Conservation (phyloP, 1,140 invertebrate species). For the Orussus abietinus region DNA sequence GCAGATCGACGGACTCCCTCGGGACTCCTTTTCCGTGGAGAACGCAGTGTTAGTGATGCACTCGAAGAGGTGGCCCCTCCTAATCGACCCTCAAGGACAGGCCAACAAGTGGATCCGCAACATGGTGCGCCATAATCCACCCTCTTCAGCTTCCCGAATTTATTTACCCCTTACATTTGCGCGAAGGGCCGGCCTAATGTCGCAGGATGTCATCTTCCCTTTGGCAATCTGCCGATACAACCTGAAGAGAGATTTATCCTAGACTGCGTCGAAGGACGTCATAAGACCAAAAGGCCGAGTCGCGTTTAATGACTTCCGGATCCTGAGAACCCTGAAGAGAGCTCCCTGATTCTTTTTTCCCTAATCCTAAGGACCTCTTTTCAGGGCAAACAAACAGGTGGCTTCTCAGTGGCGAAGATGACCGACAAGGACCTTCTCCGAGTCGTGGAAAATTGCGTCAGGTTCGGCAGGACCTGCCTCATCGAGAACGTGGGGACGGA, state of each 20-base stretch:
- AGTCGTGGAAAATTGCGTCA: conserved; percentile 69
- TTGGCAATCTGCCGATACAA: too few relatives aligned
- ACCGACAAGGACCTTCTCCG: conserved; percentile 67
- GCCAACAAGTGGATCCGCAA: conserved; percentile 72
- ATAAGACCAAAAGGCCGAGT: too few relatives aligned
- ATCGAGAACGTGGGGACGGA: conserved; percentile 63
- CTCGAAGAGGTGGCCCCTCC: conserved; percentile 62
- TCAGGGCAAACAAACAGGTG: conserved; percentile 58
- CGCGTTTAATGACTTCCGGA: too few relatives aligned
- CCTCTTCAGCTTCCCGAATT: too few relatives aligned
- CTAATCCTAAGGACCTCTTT: too few relatives aligned
- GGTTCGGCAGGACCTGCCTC: conserved; percentile 65
- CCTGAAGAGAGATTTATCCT: too few relatives aligned
- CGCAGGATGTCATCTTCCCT: too few relatives aligned
- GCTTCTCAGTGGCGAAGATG: conserved; percentile 58
- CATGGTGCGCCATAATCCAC: conserved; percentile 52
- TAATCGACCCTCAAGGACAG: conserved; percentile 70
- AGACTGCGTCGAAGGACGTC: too few relatives aligned
- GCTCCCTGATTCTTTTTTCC: too few relatives aligned
- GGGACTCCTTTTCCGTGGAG: conserved; percentile 65
- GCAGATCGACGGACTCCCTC: conserved; percentile 67
- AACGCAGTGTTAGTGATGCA: conserved; percentile 65
- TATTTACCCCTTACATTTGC: too few relatives aligned
- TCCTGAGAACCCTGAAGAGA: too few relatives aligned
- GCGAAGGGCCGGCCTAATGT: too few relatives aligned